Percentiles rank a stretch among this genome's conserved stretches.
Evolutionary conservation across 2,797 vertebrate species (phyloP).

Genomic region (Cyclopterus lumpus): DNA sequence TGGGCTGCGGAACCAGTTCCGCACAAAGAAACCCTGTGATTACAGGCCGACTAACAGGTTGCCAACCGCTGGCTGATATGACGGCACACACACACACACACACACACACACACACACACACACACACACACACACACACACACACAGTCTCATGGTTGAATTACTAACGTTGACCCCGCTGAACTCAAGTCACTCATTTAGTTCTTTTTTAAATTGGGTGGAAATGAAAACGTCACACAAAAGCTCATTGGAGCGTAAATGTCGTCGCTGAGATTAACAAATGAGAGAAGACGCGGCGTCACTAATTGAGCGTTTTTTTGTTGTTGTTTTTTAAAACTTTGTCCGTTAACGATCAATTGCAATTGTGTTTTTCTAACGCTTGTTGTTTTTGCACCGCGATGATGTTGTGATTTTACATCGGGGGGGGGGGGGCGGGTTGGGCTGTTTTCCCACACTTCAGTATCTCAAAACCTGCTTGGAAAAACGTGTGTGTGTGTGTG

Average conservation of each 20-base stretch:
- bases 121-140: not conserved
- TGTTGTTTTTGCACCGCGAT: slow-evolving; percentile 37
- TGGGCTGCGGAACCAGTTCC: slow-evolving; percentile 82
- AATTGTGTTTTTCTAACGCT: slow-evolving; percentile 33
- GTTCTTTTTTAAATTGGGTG: too few species aligned
- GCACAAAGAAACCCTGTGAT: slow-evolving; percentile 77
- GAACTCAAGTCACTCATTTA: too few species aligned
- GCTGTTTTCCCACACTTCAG: slow-evolving; percentile 45
- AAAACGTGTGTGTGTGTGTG: slow-evolving; percentile 6
- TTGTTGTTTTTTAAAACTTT: not conserved
- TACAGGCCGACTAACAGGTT: slow-evolving; percentile 80
- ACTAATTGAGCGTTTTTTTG: slow-evolving; percentile 3
- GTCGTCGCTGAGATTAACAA: slow-evolving; percentile 28
- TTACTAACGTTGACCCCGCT: slow-evolving; percentile 40
- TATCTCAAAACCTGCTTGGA: slow-evolving; percentile 43
- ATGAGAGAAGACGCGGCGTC: slow-evolving; percentile 7
- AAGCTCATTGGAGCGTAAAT: not conserved
- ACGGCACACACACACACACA: slow-evolving; percentile 38
- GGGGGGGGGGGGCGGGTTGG: too few species aligned
- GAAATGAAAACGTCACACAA: slow-evolving; percentile 14
- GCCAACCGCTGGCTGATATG: slow-evolving; percentile 71
- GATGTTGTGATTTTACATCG: slow-evolving; percentile 46
- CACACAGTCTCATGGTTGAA: slow-evolving; percentile 34
- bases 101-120: slow-evolving; percentile 2
- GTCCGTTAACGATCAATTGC: not conserved